Evolutionary conservation across 2,797 vertebrate genomes (phyloP).

Genomic region (Acanthurus lineatus): DNA sequence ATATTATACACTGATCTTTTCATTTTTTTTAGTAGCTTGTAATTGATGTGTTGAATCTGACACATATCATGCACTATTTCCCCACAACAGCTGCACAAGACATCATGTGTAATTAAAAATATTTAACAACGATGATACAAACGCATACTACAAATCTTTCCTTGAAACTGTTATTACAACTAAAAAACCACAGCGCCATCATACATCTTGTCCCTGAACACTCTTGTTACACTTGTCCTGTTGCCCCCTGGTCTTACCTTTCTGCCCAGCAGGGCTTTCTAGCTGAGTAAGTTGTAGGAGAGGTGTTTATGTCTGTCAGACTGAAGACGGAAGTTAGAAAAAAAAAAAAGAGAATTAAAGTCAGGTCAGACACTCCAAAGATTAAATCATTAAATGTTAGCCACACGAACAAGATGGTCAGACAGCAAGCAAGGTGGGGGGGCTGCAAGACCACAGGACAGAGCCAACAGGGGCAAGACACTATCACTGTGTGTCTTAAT

Average conservation of each 20-base stretch:
- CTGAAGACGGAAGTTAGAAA: slow-evolving; percentile 73
- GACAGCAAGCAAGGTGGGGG: slow-evolving; percentile 33
- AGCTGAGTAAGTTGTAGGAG: slow-evolving; percentile 81
- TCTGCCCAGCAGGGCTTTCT: slow-evolving; percentile 82
- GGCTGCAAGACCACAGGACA: slow-evolving; percentile 56
- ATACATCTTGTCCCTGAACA: neutral
- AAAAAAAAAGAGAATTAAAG: slow-evolving; percentile 33
- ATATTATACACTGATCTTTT: slow-evolving; percentile 18
- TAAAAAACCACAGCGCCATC: neutral
- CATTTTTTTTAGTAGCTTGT: slow-evolving; percentile 13
- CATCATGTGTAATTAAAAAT: neutral
- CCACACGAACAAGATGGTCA: slow-evolving; percentile 51
- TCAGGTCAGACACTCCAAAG: slow-evolving; percentile 54
- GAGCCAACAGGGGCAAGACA: slow-evolving; percentile 7
- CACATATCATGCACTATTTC: neutral
- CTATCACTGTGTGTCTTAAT: slow-evolving; percentile 4
- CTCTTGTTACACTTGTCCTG: slow-evolving; percentile 1
- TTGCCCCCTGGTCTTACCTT: slow-evolving; percentile 81
- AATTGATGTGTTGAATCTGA: slow-evolving; percentile 9
- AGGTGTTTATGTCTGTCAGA: slow-evolving; percentile 81
- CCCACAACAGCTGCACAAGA: neutral
- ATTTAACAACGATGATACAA: neutral
- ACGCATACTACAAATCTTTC: neutral
- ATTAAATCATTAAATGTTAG: slow-evolving; percentile 54
- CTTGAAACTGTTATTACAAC: neutral